Evolutionary conservation across 1,140 invertebrate genomes (phyloP), one percentile per base, ranked within the genome.

Genomic region (Orchestia grillus): DNA sequence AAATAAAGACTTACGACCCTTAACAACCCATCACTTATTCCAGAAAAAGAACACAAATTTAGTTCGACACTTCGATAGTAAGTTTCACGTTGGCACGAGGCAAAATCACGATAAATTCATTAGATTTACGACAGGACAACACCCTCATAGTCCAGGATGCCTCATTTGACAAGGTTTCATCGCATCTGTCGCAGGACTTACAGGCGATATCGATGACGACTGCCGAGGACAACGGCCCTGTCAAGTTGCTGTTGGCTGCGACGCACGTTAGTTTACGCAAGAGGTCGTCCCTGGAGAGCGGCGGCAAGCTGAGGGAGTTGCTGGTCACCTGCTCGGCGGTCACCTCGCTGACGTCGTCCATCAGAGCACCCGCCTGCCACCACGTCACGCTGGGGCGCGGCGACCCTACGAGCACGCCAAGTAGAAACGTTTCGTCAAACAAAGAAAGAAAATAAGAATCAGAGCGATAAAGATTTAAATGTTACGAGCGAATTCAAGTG

Each of bases 121-220:
- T 53, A 53, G 19, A 53, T n/a, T n/a, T n/a, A n/a, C n/a, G n/a
- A n/a, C n/a, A n/a, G n/a, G n/a, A n/a, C n/a, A n/a, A n/a, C n/a
- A n/a, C n/a, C n/a, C n/a, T 53, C 47, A 8, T 19, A 36, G 11
- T 77, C 36, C 62, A 77, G 11, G 62, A 77, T 77, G 62, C 28
- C 36, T 77, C 28, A 77, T 36, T 77, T 36, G 62, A 77, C 15
- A 77, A 28, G 36, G 36, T 8, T 77, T 77, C 62, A 77, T 19
- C 3, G 62, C 62, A 77, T 23, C 1, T 28, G 62, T 77, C 11
- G 62, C 43, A 19, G 88, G 97, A 98, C 98, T 98, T 98, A 99
- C 98, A 98, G 97, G 98, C 98, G 98, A 99, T 99, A 97, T 99
- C 98, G 95, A 99, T 98, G 97, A 98, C 98, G 41, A 99, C 98